These are phyloP conservation scores for Danio albolineatus DNA, from an alignment of 2,797 vertebrate genomes.

Conservation along the genomic window DNA sequence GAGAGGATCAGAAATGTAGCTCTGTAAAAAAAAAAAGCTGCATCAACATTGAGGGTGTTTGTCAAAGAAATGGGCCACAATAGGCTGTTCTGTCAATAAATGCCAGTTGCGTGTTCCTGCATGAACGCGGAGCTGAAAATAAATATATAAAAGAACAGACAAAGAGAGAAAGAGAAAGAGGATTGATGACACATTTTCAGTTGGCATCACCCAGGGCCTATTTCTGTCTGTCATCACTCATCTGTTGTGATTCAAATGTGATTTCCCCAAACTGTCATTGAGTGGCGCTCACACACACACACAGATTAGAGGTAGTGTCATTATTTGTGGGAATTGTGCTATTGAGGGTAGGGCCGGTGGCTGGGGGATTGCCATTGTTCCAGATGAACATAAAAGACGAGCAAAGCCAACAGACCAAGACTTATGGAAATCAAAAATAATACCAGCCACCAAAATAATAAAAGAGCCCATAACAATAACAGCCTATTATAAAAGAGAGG, in stretches of 20 bases:
- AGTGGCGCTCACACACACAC: conserved; percentile 19
- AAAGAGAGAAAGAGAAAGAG: conserved; percentile 12
- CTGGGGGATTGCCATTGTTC: conserved; percentile 52
- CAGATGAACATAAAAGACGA: conserved; percentile 53
- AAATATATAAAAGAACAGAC: conserved; percentile 46
- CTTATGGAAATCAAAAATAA: conserved; percentile 60
- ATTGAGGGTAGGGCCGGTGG: conserved; percentile 42
- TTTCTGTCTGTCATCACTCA: conserved; percentile 52
- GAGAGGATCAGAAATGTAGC: conserved; percentile 18
- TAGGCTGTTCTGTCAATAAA: conserved; percentile 44
- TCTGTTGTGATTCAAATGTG: conserved; percentile 59
- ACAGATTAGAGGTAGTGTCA: conserved; percentile 47
- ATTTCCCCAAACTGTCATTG: conserved; percentile 54
- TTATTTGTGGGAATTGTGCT: conserved; percentile 45
- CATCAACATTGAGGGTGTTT: conserved; percentile 37
- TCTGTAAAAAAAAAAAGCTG: conserved; percentile 5
- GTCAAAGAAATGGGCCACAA: conserved; percentile 46
- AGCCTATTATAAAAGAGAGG: conserved; percentile 40
- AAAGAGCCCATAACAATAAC: conserved; percentile 49
- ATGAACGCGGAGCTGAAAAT: conserved; percentile 24
- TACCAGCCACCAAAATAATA: conserved; percentile 55
- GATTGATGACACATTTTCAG: conserved; percentile 52
- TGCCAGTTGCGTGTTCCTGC: conserved; percentile 28
- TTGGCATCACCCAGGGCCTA: conserved; percentile 47
- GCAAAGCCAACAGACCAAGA: conserved; percentile 54